phyloP scores from a whole-genome alignment of 2,888 invertebrate genomes.

The Hedya salicella region DNA sequence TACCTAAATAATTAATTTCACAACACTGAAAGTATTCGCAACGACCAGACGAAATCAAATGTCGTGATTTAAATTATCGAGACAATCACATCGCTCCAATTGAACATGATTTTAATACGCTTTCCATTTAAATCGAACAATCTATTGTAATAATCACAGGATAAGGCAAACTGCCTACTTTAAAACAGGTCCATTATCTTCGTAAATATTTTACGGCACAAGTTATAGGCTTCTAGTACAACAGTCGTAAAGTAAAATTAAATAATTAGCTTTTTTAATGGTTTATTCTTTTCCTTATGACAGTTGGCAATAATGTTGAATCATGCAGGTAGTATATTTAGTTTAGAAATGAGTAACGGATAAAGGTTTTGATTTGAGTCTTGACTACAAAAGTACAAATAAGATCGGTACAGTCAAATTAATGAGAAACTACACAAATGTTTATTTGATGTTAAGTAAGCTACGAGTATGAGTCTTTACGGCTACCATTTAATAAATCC shows the following conservation, averaged over 20 bases:
- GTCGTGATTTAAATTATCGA: constrained; percentile 36
- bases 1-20: constrained; percentile 20
- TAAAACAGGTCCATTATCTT: constrained; percentile 17
- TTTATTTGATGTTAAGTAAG: no score
- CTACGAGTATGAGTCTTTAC: no score
- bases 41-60: constrained; percentile 25
- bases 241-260: not conserved
- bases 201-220: constrained; percentile 14
- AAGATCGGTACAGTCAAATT: no score
- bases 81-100: constrained; percentile 26
- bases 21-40: constrained; percentile 9
- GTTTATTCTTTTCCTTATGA: no score
- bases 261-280: not conserved
- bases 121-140: constrained; percentile 39
- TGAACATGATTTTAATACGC: constrained; percentile 34
- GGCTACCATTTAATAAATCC: no score
- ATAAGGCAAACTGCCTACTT: constrained; percentile 18
- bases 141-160: constrained; percentile 36
- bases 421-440: no score
- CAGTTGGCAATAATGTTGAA: no score
- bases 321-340: no score
- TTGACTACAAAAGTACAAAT: no score
- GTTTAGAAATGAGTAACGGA: no score
- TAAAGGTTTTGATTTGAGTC: no score
- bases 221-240: constrained; percentile 11